These are phyloP conservation scores for Eurystomus glaucurus DNA, from an alignment of 2,797 vertebrate species.

Conservation along the genomic window DNA sequence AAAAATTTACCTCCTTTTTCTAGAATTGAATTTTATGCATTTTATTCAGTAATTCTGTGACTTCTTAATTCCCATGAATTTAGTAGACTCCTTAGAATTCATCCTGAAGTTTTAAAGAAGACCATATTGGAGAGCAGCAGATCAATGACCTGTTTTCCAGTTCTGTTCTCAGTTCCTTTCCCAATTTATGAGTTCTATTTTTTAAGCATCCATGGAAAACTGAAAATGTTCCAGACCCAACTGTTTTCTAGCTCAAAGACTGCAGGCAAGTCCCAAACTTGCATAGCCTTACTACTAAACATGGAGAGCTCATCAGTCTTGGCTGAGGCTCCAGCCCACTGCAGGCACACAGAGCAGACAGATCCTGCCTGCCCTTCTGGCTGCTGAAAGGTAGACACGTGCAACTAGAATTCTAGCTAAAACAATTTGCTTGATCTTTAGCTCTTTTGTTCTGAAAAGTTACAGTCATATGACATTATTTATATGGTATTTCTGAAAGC, in stretches of 20 bases:
- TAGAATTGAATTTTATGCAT: background rate
- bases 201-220: slow-evolving; percentile 31
- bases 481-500: slow-evolving; percentile 60
- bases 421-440: slow-evolving; percentile 12
- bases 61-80: background rate
- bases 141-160: slow-evolving; percentile 9
- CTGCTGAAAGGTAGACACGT: background rate
- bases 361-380: background rate
- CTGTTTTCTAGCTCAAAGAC: slow-evolving; percentile 1
- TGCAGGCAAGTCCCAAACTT: slow-evolving; percentile 4
- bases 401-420: background rate
- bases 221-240: slow-evolving; percentile 29
- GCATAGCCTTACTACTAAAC: background rate
- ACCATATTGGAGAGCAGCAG: background rate
- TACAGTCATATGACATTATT: slow-evolving; percentile 50
- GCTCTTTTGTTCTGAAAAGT: slow-evolving; percentile 54
- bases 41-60: background rate
- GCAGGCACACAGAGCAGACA: background rate
- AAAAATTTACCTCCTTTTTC: background rate
- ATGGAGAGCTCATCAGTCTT: background rate
- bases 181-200: background rate
- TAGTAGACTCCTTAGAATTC: slow-evolving; percentile 6
- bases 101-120: slow-evolving; percentile 2
- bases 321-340: background rate
- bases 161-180: slow-evolving; percentile 31